A percentile compares a stretch with the other conserved stretches of the same genome.
Evolutionary conservation across 2,888 invertebrate species (phyloP).

Genomic region (Cryptocephalus primarius): DNA sequence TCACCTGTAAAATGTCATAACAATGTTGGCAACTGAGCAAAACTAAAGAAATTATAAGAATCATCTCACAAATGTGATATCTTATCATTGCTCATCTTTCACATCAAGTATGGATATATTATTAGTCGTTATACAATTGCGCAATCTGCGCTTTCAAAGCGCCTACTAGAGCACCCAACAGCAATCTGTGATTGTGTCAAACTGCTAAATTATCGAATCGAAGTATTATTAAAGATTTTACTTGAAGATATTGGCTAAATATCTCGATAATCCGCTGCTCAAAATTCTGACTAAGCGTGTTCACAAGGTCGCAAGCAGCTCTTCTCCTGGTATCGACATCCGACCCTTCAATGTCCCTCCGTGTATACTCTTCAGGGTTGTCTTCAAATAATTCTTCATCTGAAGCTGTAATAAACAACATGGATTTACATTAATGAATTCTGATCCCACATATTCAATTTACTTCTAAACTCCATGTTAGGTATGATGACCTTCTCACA

Average conservation of each 20-base stretch:
- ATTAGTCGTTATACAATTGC: too few species aligned
- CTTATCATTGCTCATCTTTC: too few species aligned
- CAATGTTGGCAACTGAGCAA: too few species aligned
- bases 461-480: slow-evolving; percentile 92
- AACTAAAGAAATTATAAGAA: background rate
- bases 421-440: too few species aligned
- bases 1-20: slow-evolving; percentile 40
- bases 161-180: too few species aligned
- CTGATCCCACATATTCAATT: slow-evolving; percentile 8
- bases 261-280: slow-evolving; percentile 80
- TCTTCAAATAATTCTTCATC: slow-evolving; percentile 97
- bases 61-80: background rate
- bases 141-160: too few species aligned
- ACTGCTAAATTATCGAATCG: background rate
- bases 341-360: slow-evolving; percentile 95
- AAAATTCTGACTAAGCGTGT: slow-evolving; percentile 78
- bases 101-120: too few species aligned
- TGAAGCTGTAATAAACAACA: slow-evolving; percentile 45
- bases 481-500: slow-evolving; percentile 99
- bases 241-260: slow-evolving; percentile 79
- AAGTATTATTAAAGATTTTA: slow-evolving; percentile 27
- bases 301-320: slow-evolving; percentile 94
- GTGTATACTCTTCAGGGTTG: slow-evolving; percentile 94
- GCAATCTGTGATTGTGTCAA: too few species aligned
- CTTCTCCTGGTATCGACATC: slow-evolving; percentile 94